Evolutionary conservation across 1,140 invertebrate genomes (phyloP).

Genomic region (Hycleus phaleratus): DNA sequence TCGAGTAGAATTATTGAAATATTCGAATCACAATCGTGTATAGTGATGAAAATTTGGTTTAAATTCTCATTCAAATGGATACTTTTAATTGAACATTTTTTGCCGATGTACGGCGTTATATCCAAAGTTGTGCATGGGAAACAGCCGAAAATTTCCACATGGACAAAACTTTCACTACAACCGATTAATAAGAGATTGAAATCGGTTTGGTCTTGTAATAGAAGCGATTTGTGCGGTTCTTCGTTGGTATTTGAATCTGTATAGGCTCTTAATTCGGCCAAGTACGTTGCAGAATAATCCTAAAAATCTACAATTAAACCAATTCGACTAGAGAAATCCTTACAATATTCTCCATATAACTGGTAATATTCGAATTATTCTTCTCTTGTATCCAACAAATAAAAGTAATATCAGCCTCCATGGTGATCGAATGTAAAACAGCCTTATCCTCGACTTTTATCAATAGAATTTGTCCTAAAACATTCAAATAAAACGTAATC

Average conservation of each 20-base stretch:
- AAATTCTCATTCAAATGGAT: slow-evolving; percentile 54
- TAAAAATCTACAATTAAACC: slow-evolving; percentile 32
- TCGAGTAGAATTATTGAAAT: slow-evolving; percentile 53
- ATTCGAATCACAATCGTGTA: slow-evolving; percentile 43
- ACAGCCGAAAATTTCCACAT: slow-evolving; percentile 76
- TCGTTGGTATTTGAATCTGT: slow-evolving; percentile 46
- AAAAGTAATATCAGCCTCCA: slow-evolving; percentile 49
- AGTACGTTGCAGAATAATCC: slow-evolving; percentile 48
- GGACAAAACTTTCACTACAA: slow-evolving; percentile 61
- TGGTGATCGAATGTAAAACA: slow-evolving; percentile 60
- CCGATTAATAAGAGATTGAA: slow-evolving; percentile 75
- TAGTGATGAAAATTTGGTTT: slow-evolving; percentile 49
- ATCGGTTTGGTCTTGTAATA: slow-evolving; percentile 57
- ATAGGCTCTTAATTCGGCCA: slow-evolving; percentile 43
- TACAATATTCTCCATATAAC: slow-evolving; percentile 33
- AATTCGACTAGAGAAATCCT: neutral
- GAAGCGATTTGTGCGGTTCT: slow-evolving; percentile 54
- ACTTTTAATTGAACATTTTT: slow-evolving; percentile 50
- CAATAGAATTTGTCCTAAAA: slow-evolving; percentile 52
- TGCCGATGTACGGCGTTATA: slow-evolving; percentile 48
- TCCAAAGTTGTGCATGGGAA: slow-evolving; percentile 68
- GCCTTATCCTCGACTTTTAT: slow-evolving; percentile 85
- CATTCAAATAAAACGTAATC: neutral
- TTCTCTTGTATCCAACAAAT: slow-evolving; percentile 50
- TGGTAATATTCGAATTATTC: neutral